Base-by-base conservation (phyloP, 2,113 vertebrate species). In the Pelmatolapia mariae region DNA sequence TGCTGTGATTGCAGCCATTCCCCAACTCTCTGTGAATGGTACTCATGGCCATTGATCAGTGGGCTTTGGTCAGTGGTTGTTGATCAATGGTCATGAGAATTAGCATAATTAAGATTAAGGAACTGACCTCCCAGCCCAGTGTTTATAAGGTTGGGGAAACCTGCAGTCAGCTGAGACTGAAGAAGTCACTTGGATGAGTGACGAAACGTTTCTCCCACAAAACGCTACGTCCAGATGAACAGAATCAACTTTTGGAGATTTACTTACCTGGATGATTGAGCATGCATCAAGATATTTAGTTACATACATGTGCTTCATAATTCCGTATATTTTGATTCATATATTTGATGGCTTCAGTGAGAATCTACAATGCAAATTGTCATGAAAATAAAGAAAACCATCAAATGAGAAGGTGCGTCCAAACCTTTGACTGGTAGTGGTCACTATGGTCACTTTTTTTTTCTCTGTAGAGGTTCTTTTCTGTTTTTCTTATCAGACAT, bases 221-320 rank as follows among this genome's bases (percentile, higher is more conserved):
- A 31, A 61, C 8, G 0, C 15, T 61, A 31, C 26, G 0, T 3
- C 5, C 57, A 61, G 26, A 31, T 61, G 57, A 61, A 31, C 26
- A 61, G 26, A 61, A 61, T 61, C 57, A 61, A 10, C 15, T 61
- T 61, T 61, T 4, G 26, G 26, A 61, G 57, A 61, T 61, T 33
- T 61, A 1, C 1, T 33, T 61, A 61, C 29, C 29, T 19, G 57
- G 57, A 61, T 19, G 2, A 61, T 33, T 33, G 29, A 61, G 9
- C 57, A 61, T 19, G 57, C 57, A 10, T 33, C 57, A 61, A 61
- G 57, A 61, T 10, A 61, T 61, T 19, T 61, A 33, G 16, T 63
- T 36, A 36, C 6, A 19, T 33, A 7, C 7, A 63, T 36, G 31
- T 0, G 1, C 18, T 66, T n/a, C 31, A 66, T 66, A 66, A 38